Conservation (phyloP, 2,113 vertebrate species). For the Ammodytes marinus region DNA sequence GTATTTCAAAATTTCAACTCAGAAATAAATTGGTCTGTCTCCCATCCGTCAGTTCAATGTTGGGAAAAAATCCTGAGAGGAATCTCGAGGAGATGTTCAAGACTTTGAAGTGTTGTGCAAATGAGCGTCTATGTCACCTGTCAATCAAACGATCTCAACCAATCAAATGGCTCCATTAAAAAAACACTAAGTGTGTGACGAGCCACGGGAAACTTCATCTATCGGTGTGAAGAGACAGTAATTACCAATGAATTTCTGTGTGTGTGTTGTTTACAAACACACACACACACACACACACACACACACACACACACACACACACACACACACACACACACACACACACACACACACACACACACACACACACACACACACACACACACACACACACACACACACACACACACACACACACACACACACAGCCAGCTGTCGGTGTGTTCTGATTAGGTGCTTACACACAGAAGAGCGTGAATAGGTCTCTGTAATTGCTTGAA, state of each 20-base stretch:
- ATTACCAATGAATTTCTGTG: slow-evolving; percentile 47
- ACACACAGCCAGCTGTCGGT: slow-evolving; percentile 59
- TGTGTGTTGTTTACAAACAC: slow-evolving; percentile 11
- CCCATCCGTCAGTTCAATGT: not conserved
- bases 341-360: not conserved
- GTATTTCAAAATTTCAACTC: not conserved
- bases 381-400: slow-evolving; percentile 22
- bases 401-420: slow-evolving; percentile 32
- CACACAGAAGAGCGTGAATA: slow-evolving; percentile 60
- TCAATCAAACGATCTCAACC: slow-evolving; percentile 51
- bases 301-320: not conserved
- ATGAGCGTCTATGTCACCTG: slow-evolving; percentile 41
- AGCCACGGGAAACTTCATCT: slow-evolving; percentile 26
- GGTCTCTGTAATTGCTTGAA: slow-evolving; percentile 63
- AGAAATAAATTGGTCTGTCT: not conserved
- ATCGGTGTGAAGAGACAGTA: slow-evolving; percentile 44
- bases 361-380: slow-evolving; percentile 10
- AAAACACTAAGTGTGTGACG: not conserved
- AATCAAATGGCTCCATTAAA: slow-evolving; percentile 56
- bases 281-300: not conserved
- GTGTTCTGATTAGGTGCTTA: slow-evolving; percentile 66
- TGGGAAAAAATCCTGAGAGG: not conserved
- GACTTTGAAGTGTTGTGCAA: slow-evolving; percentile 38
- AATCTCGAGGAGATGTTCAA: not conserved
- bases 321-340: not conserved